Evolutionary conservation across 2,797 vertebrate genomes (phyloP).

Genomic region (Paedocypris micromegethes): DNA sequence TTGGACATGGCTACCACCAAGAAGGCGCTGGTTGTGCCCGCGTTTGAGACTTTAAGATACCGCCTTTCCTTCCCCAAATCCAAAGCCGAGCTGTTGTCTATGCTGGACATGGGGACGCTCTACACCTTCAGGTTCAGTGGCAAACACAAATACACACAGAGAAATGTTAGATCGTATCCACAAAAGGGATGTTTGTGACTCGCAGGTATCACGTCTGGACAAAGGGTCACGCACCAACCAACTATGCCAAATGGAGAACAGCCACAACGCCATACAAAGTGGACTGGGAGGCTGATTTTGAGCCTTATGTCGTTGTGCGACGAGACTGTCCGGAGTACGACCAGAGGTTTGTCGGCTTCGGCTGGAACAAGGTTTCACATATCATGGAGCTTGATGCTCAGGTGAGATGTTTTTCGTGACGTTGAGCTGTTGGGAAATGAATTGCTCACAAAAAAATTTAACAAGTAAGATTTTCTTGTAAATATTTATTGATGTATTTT

Average conservation of each 20-base stretch:
- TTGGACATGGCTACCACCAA: constrained; percentile 78
- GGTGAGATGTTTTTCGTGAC: constrained; percentile 60
- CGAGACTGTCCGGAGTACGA: constrained; percentile 89
- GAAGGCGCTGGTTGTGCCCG: constrained; percentile 90
- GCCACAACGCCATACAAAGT: constrained; percentile 84
- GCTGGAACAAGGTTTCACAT: constrained; percentile 97
- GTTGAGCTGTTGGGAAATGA: neutral
- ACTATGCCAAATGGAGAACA: constrained; percentile 90
- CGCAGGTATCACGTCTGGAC: constrained; percentile 91
- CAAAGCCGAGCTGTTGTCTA: constrained; percentile 90
- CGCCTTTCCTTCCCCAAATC: constrained; percentile 88
- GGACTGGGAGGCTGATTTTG: constrained; percentile 89
- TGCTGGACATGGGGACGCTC: constrained; percentile 90
- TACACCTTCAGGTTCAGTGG: constrained; percentile 86
- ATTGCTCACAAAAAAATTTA: neutral
- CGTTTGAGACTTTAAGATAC: constrained; percentile 89
- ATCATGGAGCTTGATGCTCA: constrained; percentile 91
- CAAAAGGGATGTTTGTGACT: neutral
- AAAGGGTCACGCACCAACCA: constrained; percentile 83
- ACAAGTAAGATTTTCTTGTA: constrained; percentile 8
- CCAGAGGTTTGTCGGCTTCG: constrained; percentile 91
- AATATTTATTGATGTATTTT: no score
- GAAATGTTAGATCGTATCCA: neutral
- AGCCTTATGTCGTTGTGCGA: constrained; percentile 90
- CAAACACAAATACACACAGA: neutral